Evolutionary conservation across 1,140 invertebrate genomes (phyloP), one percentile per base, ranked within the genome.

Genomic region (Drosophila murphyi): DNA sequence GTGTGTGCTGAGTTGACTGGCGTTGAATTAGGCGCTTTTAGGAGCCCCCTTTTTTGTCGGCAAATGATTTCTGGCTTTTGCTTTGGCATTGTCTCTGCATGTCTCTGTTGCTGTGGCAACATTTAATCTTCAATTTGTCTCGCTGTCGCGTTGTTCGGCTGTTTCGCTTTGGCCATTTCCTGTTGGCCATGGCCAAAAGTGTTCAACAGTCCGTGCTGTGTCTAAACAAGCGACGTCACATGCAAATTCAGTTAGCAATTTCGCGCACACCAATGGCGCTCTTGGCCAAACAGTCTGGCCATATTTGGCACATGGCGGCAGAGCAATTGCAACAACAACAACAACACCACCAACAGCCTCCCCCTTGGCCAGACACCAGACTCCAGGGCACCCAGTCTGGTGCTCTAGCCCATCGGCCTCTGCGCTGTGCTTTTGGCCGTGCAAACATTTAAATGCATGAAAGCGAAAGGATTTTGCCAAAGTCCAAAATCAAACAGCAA

Each of bases 391-490:
- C 20, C 20, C 20, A 20, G 20, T 20, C 20, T 20, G 20, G 20
- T 20, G 20, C 20, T 20, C 20, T 20, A 28, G 47, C 45, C 51
- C 39, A 37, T 41, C 55, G 52, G 72, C 54, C 47, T 68, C 57
- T 57, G 55, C 20, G 39, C 69, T 73, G 62, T 64, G 68, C 73
- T 74, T 57, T 50, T 77, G 61, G 55, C 76, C 57, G 55, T 57
- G 59, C 63, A 74, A 74, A 68, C 78, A 89, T 89, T 89, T 85
- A 89, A 87, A 89, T 89, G 85, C 85, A 81, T 89, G 85, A 89
- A 89, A 89, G 85, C 85, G 85, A 89, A 89, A 89, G 85, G 85
- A 89, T 89, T 89, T 89, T 78, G 85, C 78, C 85, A 89, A 89
- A 89, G 83, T 83, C 80, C 85, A 85, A 89, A 89, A 89, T 81